Evolutionary conservation across 37 sponge, comb jelly and placozoan species (phyloP), one percentile per base, ranked within the genome.

Genomic region (Bolinopsis microptera): DNA sequence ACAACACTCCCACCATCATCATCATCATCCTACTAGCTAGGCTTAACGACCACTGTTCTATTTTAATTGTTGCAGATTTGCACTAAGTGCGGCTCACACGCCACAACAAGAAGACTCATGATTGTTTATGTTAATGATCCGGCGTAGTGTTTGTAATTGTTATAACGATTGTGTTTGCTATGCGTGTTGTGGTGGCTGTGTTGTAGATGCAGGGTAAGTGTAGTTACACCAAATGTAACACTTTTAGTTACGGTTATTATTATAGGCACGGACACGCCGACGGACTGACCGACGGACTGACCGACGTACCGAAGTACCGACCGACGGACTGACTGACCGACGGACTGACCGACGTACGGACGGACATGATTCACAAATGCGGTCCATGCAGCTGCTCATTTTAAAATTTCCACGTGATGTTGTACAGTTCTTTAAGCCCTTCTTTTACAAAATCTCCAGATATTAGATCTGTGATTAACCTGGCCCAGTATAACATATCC

Each of bases 231-330:
- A 72, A n/a, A 72, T 5, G 26, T 72, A 72, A 8, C 75, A n/a
- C 75, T 72, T 28, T 72, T 2, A 23, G 75, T 72, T 72, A 72
- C n/a, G 5, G 75, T 72, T 72, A 72, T n/a, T 48, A 48, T 13
- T 18, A 18, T 36, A 8, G 83, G 83, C 3, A 82, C 24, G 23
- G 83, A 82, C 38, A 82, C 23, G 31, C 38, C 13, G 83, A 82
- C 83, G 31, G 83, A 82, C 83, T 32, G 83, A 82, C 38, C 13
- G 38, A 82, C 38, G 31, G 83, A 82, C 83, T 32, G 38, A 35
- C 38, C 5, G 31, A 72, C 27, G 18, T 8, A 72, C 75, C 5
- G 75, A 72, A 2, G 18, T 2, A 72, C 31, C 5, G 75, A 21
- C 75, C 5, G 75, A 21, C 31, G 18, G 31, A 21, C 31, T 23